A percentile compares a stretch with the other conserved stretches of the same genome.
These are phyloP conservation scores for Prolemur simus DNA, from an alignment of 2,113 vertebrate genomes.

Conservation along the genomic window DNA sequence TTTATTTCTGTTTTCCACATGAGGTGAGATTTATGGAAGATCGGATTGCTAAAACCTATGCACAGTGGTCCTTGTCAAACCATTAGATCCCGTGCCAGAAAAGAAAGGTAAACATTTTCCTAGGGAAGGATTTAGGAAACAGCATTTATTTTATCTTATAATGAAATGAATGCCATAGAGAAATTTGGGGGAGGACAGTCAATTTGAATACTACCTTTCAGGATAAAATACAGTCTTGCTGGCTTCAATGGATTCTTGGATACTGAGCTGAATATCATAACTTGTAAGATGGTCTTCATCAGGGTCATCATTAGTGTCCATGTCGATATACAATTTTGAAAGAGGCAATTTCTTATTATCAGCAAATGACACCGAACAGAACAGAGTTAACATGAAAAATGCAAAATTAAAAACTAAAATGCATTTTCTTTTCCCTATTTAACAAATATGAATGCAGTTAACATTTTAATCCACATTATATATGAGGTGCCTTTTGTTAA, in stretches of 20 bases:
- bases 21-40: not conserved
- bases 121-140: not conserved
- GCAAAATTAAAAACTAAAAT: conserved; percentile 27
- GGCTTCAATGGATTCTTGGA: conserved; percentile 85
- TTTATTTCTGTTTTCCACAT: not conserved
- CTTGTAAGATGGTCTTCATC: conserved; percentile 87
- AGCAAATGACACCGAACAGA: not conserved
- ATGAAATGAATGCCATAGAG: not conserved
- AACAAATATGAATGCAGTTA: not conserved
- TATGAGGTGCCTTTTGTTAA: not conserved
- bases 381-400: not conserved
- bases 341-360: conserved; percentile 21
- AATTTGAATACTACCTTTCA: conserved; percentile 82
- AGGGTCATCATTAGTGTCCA: conserved; percentile 84
- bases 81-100: not conserved
- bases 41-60: not conserved
- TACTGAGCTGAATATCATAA: conserved; percentile 88
- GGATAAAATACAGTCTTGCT: conserved; percentile 72
- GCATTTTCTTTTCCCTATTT: not conserved
- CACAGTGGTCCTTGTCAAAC: not conserved
- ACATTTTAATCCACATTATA: not conserved
- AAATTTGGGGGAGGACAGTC: not conserved
- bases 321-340: conserved; percentile 70
- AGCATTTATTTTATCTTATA: not conserved
- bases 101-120: not conserved